A percentile compares a stretch with the other conserved stretches of the same genome.
These are phyloP conservation scores for Laticauda laticaudata DNA, from an alignment of 2,113 vertebrate genomes.

Conservation along the genomic window DNA sequence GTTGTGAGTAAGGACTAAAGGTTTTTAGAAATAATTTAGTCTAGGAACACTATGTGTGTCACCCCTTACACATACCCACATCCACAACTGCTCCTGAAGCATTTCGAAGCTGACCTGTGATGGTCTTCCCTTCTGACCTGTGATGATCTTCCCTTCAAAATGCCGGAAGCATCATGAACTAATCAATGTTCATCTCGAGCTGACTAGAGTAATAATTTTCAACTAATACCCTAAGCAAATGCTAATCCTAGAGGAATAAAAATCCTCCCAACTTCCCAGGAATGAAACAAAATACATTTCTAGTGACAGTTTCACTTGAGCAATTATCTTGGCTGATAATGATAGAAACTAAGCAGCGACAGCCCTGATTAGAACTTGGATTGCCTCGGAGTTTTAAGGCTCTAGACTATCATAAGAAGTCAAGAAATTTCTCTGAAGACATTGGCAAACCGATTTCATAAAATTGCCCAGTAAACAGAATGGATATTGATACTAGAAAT, in stretches of 20 bases:
- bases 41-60: not conserved
- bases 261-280: not conserved
- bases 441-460: not conserved
- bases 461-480: not conserved
- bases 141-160: not conserved
- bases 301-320: not conserved
- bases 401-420: not conserved
- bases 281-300: not conserved
- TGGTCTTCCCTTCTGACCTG: not conserved
- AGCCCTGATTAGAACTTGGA: not conserved
- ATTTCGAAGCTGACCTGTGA: not conserved
- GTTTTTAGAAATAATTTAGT: not conserved
- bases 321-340: not conserved
- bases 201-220: not conserved
- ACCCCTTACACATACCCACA: not conserved
- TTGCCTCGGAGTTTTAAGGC: not conserved
- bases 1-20: not conserved
- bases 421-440: not conserved
- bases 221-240: not conserved
- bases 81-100: not conserved
- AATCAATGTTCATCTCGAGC: not conserved
- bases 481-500: not conserved
- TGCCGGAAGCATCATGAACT: not conserved
- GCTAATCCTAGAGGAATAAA: not conserved
- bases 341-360: not conserved